Conservation (phyloP, 2,797 vertebrate species). For the Dryobates pubescens region DNA sequence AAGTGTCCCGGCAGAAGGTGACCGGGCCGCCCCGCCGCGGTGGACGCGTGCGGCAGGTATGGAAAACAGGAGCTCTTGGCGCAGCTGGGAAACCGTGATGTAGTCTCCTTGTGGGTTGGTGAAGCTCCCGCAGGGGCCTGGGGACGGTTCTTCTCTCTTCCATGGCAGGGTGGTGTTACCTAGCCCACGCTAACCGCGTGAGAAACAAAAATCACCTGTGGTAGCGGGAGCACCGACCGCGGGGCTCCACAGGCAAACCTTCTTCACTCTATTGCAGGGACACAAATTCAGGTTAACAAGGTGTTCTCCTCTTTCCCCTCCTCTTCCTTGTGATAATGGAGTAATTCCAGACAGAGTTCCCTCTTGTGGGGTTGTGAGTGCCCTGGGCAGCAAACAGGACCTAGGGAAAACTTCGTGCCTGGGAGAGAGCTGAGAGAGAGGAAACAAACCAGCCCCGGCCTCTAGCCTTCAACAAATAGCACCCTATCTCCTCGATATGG, state of each 20-base stretch:
- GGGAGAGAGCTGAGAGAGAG: background rate
- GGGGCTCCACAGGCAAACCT: fast-evolving
- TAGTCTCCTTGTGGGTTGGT: background rate
- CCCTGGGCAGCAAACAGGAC: background rate
- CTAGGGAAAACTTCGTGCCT: fast-evolving
- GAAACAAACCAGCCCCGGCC: background rate
- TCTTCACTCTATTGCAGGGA: too few species aligned
- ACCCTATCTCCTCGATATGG: fast-evolving
- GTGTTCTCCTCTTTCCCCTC: background rate
- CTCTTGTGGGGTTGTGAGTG: background rate
- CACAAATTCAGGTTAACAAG: fast-evolving
- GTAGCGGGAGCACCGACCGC: background rate
- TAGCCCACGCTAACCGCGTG: background rate
- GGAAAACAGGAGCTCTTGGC: background rate
- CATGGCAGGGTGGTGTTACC: background rate
- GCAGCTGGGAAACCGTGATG: background rate
- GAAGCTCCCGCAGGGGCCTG: background rate
- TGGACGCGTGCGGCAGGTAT: fast-evolving
- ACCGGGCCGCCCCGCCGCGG: fast-evolving
- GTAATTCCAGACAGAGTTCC: fast-evolving
- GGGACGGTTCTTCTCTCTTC: background rate
- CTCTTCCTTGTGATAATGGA: background rate
- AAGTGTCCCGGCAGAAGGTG: fast-evolving
- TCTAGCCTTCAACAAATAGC: background rate
- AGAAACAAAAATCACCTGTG: background rate